A percentile compares a stretch with the other conserved stretches of the same genome.
Evolutionary conservation across 2,113 vertebrate genomes (phyloP).

Genomic region (Picathartes gymnocephalus): DNA sequence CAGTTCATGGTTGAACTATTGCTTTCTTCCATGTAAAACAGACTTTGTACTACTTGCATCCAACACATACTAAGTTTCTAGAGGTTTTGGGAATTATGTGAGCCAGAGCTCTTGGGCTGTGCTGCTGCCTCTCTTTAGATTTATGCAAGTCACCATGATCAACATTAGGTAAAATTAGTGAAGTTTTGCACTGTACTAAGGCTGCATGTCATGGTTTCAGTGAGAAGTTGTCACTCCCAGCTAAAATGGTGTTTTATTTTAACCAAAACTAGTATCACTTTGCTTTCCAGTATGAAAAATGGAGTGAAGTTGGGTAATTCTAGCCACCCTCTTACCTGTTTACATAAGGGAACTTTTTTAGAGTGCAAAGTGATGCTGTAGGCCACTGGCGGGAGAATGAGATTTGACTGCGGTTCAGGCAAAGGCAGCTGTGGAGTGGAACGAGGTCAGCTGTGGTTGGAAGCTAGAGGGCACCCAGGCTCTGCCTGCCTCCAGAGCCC

Average conservation of each 20-base stretch:
- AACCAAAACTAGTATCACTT: not conserved
- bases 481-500: not conserved
- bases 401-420: not conserved
- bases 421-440: not conserved
- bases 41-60: not conserved
- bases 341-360: not conserved
- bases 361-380: not conserved
- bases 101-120: not conserved
- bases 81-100: not conserved
- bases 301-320: not conserved
- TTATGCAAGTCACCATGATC: not conserved
- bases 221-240: not conserved
- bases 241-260: not conserved
- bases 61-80: not conserved
- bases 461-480: slow-evolving; percentile 26
- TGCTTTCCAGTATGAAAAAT: not conserved
- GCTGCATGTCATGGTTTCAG: not conserved
- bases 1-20: not conserved
- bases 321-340: not conserved
- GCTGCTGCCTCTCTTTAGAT: not conserved
- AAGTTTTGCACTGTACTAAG: not conserved
- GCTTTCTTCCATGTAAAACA: not conserved
- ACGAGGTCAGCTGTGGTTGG: not conserved
- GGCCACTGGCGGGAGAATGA: accelerated
- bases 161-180: not conserved